Conservation (phyloP, 2,888 invertebrate species). For the Cheilosia vulpina region DNA sequence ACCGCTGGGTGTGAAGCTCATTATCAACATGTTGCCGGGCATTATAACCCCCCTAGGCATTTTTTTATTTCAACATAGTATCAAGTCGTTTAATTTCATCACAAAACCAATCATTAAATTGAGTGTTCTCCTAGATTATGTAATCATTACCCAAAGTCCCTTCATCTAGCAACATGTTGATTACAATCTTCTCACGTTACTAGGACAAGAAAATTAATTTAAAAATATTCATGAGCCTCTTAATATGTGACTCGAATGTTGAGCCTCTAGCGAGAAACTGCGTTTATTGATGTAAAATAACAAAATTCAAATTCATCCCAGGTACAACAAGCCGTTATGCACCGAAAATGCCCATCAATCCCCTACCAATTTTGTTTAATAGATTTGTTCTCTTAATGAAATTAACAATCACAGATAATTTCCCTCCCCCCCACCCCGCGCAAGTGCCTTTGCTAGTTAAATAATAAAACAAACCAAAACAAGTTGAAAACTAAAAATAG, state of each 20-base stretch:
- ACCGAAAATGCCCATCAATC: neutral
- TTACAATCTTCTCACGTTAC: neutral
- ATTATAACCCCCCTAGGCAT: too few relatives aligned
- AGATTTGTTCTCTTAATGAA: neutral
- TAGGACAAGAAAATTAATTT: neutral
- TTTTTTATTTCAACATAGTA: too few relatives aligned
- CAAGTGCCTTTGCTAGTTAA: slow-evolving; percentile 9
- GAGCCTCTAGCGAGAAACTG: neutral
- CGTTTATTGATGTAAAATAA: neutral
- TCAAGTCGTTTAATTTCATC: too few relatives aligned
- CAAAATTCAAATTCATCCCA: slow-evolving; percentile 7
- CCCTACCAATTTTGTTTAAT: neutral
- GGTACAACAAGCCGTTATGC: neutral
- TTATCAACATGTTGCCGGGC: too few relatives aligned
- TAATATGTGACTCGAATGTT: slow-evolving; percentile 1
- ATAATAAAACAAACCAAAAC: slow-evolving; percentile 61
- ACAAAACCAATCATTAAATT: too few relatives aligned
- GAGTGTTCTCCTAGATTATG: too few relatives aligned
- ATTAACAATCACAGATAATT: neutral
- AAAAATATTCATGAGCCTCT: slow-evolving; percentile 5
- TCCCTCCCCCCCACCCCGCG: neutral
- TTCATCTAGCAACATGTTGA: slow-evolving; percentile 7
- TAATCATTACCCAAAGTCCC: neutral
- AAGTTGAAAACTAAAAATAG: slow-evolving; percentile 73
- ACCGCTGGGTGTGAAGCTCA: too few relatives aligned